Base-by-base conservation (phyloP, 2,888 invertebrate genomes). In the Heteropelma amictum region DNA sequence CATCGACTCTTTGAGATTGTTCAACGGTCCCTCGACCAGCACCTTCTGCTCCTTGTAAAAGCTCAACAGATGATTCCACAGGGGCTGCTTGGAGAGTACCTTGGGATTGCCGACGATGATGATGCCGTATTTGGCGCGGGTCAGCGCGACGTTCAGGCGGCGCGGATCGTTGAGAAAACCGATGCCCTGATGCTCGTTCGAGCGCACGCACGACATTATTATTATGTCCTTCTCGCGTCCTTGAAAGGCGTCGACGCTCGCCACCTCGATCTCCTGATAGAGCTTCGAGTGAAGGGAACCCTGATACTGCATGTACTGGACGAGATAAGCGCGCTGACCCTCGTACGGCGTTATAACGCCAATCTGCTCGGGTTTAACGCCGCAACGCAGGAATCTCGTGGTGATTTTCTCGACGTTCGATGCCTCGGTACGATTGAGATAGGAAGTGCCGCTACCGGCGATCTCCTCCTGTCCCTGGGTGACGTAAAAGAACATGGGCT, bases 81-180 rank as follows among this genome's bases (percentile, higher is more conserved):
- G 91, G 0, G 97, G 97, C 90, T 99, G 99, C 90, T 98, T 98
- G 5, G 98, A 97, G 2, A 99, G 91, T 12, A 99, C 98, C 90
- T 99, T 99, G 0, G 99, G 99, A 90, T 99, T 99, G 61, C 99
- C 99, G 63, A 99, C 98, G 77, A 99, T 97, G 79, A 99, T 98
- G 47, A 98, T 95, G 10, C 98, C 98, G 89, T 96, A 99, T 89
- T 97, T 98, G 4, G 99, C 98, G 70, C 99, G 93, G 0, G 99
- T 99, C 14, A 99, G 90, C 0, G 99, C 99, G 0, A 99, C 99
- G 90, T 99, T 99, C 58, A 99, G 91, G 63, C 99, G 95, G 1
- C 99, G 92, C 0, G 99, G 99, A 89, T 99, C 99, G 87, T 98
- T 98, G 38, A 99, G 91, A 89, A 99, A 99, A 0, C 99, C 99